Conservation (phyloP, 2,113 vertebrate species). For the Opisthocomus hoazin region DNA sequence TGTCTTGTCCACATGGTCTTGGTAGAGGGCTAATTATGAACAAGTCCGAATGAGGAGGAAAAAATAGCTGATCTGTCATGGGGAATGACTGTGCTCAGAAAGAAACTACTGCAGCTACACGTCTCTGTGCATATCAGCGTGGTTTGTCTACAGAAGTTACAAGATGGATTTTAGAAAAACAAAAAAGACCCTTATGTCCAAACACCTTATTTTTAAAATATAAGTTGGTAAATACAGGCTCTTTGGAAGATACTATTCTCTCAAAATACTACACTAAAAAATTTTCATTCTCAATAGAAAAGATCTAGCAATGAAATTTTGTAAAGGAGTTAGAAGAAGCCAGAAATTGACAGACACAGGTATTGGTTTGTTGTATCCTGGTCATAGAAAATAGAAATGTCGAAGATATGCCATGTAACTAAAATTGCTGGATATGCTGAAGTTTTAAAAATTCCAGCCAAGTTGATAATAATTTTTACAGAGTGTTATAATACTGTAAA, state of each 20-base stretch:
- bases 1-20: background rate
- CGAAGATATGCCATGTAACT: background rate
- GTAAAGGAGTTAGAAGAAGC: background rate
- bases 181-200: background rate
- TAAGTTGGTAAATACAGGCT: background rate
- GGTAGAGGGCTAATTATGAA: background rate
- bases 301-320: background rate
- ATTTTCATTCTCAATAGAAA: background rate
- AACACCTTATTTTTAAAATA: background rate
- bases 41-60: background rate
- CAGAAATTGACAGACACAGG: background rate
- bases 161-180: background rate
- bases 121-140: background rate
- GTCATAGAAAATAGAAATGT: background rate
- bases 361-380: background rate
- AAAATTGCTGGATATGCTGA: background rate
- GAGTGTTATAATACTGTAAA: background rate
- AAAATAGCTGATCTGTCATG: background rate
- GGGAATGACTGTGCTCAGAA: background rate
- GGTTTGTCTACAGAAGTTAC: background rate
- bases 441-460: background rate
- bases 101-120: background rate
- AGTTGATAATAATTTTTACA: background rate
- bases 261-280: background rate
- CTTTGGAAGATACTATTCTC: background rate